These are phyloP conservation scores for Hypercompe scribonia DNA, from an alignment of 2,888 invertebrate genomes.

Conservation along the genomic window DNA sequence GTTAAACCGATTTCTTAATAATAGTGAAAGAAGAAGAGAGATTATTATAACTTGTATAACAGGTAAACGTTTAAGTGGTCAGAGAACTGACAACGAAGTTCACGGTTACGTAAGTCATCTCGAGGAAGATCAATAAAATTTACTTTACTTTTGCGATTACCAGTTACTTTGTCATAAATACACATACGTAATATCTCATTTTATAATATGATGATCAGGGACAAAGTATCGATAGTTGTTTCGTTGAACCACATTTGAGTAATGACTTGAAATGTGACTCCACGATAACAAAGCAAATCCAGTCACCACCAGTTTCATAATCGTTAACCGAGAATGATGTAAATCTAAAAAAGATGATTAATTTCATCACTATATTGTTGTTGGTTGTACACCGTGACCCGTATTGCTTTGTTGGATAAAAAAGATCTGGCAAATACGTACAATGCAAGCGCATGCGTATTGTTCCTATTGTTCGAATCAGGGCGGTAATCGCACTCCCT, in stretches of 20 bases:
- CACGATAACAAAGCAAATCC: not conserved
- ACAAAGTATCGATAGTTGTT: not conserved
- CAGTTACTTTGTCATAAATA: not conserved
- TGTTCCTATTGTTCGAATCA: constrained; percentile 63
- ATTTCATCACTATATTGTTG: constrained; percentile 78
- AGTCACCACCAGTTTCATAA: constrained; percentile 1
- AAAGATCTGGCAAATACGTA: constrained; percentile 59
- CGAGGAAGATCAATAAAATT: not conserved
- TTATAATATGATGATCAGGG: not conserved
- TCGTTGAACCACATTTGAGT: not conserved
- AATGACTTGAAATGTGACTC: not conserved
- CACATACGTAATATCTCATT: not conserved
- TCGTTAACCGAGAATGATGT: constrained; percentile 51
- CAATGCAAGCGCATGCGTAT: constrained; percentile 71
- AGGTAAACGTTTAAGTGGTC: constrained; percentile 25
- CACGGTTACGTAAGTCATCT: not conserved
- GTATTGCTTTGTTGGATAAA: constrained; percentile 67
- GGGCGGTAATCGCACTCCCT: constrained; percentile 64
- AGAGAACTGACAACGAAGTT: not conserved
- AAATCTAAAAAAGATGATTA: constrained; percentile 66
- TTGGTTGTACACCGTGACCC: constrained; percentile 71
- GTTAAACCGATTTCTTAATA: constrained; percentile 29
- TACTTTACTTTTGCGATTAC: not conserved
- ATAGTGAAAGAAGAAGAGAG: constrained; percentile 23
- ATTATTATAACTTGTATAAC: constrained; percentile 55